Conservation (phyloP, 2,113 vertebrate genomes). For the Labeo catla region DNA sequence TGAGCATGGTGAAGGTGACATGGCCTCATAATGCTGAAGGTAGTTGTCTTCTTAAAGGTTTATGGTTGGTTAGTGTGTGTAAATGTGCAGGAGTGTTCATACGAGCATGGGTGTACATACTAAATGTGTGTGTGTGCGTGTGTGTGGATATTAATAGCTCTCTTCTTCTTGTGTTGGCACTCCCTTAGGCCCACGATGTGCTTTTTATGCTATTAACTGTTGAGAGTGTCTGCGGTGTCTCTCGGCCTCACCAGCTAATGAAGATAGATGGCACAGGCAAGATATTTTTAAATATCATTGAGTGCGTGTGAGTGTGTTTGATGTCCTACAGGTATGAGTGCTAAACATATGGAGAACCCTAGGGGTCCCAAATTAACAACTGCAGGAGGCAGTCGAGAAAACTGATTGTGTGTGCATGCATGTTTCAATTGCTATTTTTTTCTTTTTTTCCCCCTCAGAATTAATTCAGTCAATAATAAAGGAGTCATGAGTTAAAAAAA, state of each 20-base stretch:
- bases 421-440: not conserved
- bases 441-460: not conserved
- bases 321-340: conserved; percentile 24
- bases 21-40: not conserved
- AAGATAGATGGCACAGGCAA: conserved; percentile 52
- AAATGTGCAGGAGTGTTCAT: not conserved
- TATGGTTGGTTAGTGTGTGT: not conserved
- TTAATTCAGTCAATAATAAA: not conserved
- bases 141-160: conserved; percentile 42
- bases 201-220: conserved; percentile 48
- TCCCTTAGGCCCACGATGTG: conserved; percentile 3
- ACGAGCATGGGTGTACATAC: not conserved
- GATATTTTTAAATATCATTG: conserved; percentile 46
- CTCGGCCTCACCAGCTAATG: conserved; percentile 37
- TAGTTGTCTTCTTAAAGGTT: not conserved
- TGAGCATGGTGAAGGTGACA: not conserved
- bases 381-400: not conserved
- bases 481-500: not conserved
- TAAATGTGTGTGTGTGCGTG: conserved; percentile 20
- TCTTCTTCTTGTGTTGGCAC: not conserved
- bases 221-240: conserved; percentile 29
- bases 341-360: conserved; percentile 26
- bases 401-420: not conserved
- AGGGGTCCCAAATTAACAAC: not conserved
- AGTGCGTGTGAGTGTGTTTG: not conserved